A percentile compares a stretch with the other conserved stretches of the same genome.
Conservation (phyloP, 2,888 invertebrate species). For the Alentia gelatinosa region DNA sequence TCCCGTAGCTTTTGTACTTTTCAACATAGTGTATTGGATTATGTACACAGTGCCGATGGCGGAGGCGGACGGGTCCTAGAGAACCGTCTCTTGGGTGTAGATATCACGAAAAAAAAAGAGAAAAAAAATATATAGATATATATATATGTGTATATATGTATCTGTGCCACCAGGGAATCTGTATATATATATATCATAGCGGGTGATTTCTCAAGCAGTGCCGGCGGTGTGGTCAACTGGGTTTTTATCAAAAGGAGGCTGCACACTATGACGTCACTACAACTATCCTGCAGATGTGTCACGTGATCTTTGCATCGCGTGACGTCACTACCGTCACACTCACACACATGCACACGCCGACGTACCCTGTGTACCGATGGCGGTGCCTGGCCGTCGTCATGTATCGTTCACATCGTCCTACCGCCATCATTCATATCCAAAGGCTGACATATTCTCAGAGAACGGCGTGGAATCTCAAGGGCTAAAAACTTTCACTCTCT, state of each 20-base stretch:
- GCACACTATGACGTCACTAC: conserved; percentile 40
- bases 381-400: neutral
- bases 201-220: conserved; percentile 28
- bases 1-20: conserved; percentile 63
- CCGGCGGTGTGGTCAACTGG: conserved; percentile 28
- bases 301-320: conserved; percentile 14
- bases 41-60: conserved; percentile 57
- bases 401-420: conserved; percentile 33
- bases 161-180: conserved; percentile 8
- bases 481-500: conserved; percentile 23
- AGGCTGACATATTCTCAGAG: conserved; percentile 26
- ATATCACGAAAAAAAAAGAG: conserved; percentile 39
- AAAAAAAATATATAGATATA: conserved; percentile 22
- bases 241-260: conserved; percentile 44
- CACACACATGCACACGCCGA: neutral
- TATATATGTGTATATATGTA: conserved; percentile 35
- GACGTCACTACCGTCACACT: conserved; percentile 48
- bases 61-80: conserved; percentile 49
- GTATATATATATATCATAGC: conserved; percentile 20
- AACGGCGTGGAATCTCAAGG: conserved; percentile 31
- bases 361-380: neutral
- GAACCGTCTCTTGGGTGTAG: conserved; percentile 5
- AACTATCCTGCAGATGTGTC: conserved; percentile 52
- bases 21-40: conserved; percentile 66
- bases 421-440: conserved; percentile 41